Evolutionary conservation across 30 jellyfish, hydroid and myxozoan genomes (phyloP), one percentile per base, ranked within the genome.

Genomic region (Clytia hemisphaerica): DNA sequence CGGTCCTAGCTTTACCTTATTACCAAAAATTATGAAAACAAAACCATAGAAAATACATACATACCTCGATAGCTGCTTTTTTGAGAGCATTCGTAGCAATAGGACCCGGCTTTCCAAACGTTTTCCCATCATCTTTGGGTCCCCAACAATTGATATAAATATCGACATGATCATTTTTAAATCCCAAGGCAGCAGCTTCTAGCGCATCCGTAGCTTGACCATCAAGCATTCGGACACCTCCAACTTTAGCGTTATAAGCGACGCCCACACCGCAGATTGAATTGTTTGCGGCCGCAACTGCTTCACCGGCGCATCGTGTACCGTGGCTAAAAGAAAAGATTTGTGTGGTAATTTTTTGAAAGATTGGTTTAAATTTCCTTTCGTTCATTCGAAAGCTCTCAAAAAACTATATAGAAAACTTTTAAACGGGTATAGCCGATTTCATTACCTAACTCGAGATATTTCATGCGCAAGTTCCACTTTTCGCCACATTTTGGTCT

Each of bases 61-160:
- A 16, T 48, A 89, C 98, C 72, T 79, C 74, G 45, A 48, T 83
- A 2, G 99, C 95, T 14, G 95, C 99, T 29, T 78, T 80, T 37
- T 55, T 63, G 36, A 91, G 58, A 18, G 99, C 99, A 38, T 72
- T 83, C 19, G 99, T 93, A 2, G 99, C 99, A 27, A 91, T 53
- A 4, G 99, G 99, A 1, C 99, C 99, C 34, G 99, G 99, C 59
- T 91, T 91, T 60, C 99, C 99, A 64, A 91, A 91, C 31, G 99
- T 91, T 53, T 91, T 91, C 36, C 99, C 99, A 55, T 91, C 99
- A 76, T 91, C 99, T 70, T 91, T 91, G 21, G 99, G 99, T 26
- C 99, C 99, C 99, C 99, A 91, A 57, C 99, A 91, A 59, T 91
- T 91, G 37, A 91, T 91, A 76, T 91, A 91, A 25, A 91, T 78